Evolutionary conservation across 2,113 vertebrate genomes (phyloP).

Genomic region (Chamaetylas fuelleborni): DNA sequence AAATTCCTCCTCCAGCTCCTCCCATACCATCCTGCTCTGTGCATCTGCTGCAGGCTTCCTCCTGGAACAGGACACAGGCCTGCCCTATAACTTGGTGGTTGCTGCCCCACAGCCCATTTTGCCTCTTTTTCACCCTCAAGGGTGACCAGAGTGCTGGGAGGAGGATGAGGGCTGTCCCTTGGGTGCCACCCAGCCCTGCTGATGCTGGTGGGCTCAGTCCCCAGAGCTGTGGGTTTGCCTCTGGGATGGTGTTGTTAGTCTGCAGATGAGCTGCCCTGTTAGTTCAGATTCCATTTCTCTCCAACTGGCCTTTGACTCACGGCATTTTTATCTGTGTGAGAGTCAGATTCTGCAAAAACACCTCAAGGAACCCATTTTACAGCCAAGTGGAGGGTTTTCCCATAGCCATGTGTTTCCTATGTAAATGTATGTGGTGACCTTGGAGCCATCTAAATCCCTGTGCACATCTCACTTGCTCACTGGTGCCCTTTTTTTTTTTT

Average conservation of each 20-base stretch:
- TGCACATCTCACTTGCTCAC: conserved; percentile 73
- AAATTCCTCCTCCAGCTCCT: neutral
- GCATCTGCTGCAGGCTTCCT: neutral
- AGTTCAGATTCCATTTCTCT: conserved; percentile 2
- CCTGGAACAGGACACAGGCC: neutral
- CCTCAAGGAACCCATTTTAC: conserved; percentile 45
- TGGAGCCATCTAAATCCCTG: conserved; percentile 79
- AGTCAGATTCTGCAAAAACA: conserved; percentile 42
- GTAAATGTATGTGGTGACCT: conserved; percentile 70
- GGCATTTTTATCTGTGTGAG: conserved; percentile 33
- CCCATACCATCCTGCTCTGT: neutral
- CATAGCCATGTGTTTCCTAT: conserved; percentile 77
- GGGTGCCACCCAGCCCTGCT: neutral
- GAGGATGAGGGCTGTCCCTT: neutral
- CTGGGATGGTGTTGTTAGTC: neutral
- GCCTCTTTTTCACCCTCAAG: neutral
- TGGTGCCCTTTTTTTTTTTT: conserved; percentile 18
- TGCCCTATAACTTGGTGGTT: neutral
- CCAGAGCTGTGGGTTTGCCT: neutral
- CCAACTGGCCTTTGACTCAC: conserved; percentile 10
- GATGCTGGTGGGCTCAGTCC: neutral
- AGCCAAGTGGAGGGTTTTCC: conserved; percentile 41
- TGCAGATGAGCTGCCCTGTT: neutral
- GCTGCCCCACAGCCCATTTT: neutral
- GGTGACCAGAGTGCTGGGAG: neutral